A percentile compares a stretch with the other conserved stretches of the same genome.
phyloP scores from a whole-genome alignment of 2,113 vertebrate species.

The Phalacrocorax pelagicus region DNA sequence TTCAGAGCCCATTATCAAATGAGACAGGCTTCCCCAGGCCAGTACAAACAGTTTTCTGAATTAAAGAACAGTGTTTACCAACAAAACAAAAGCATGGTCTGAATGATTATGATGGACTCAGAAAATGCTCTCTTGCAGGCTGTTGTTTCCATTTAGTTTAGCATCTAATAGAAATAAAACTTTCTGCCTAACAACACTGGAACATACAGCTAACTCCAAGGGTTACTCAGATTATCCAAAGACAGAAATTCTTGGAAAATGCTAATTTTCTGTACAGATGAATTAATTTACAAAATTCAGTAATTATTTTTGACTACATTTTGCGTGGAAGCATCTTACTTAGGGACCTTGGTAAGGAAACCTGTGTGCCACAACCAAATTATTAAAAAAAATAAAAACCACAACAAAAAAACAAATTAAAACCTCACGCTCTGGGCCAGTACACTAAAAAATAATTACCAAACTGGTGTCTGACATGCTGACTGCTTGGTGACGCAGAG shows the following conservation, averaged over 20 bases:
- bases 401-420: not conserved
- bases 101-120: not conserved
- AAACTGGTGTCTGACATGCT: not conserved
- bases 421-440: not conserved
- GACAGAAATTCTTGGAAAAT: not conserved
- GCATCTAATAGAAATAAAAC: not conserved
- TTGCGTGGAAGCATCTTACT: not conserved
- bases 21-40: slow-evolving; percentile 66
- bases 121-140: slow-evolving; percentile 14
- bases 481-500: not conserved
- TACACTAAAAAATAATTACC: not conserved
- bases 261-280: not conserved
- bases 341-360: not conserved
- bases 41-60: slow-evolving; percentile 70
- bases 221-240: not conserved
- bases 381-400: not conserved
- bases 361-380: not conserved
- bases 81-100: slow-evolving; percentile 25
- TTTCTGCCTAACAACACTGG: not conserved
- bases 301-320: not conserved
- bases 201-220: not conserved
- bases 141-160: not conserved
- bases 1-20: slow-evolving; percentile 83
- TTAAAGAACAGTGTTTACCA: slow-evolving; percentile 56
- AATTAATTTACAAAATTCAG: not conserved